A percentile compares a stretch with the other conserved stretches of the same genome.
These are phyloP conservation scores for Malaclemys terrapin DNA, from an alignment of 2,113 vertebrate species.

Conservation along the genomic window DNA sequence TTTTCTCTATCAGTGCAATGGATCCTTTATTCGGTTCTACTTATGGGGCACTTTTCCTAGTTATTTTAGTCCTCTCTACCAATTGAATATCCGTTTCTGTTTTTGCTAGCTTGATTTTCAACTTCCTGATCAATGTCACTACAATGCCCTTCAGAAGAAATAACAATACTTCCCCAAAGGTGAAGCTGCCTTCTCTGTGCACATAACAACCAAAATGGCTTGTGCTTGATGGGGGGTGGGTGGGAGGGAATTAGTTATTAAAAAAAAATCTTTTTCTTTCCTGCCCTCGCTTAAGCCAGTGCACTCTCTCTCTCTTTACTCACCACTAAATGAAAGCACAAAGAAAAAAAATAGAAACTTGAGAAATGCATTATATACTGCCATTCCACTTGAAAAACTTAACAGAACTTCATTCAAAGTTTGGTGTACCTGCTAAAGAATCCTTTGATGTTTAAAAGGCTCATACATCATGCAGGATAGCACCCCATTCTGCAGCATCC, in stretches of 20 bases:
- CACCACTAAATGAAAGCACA: constrained; percentile 23
- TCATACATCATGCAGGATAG: constrained; percentile 48
- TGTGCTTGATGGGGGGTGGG: constrained; percentile 1
- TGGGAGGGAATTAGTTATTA: neutral
- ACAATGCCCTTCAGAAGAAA: constrained; percentile 29
- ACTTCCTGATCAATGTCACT: constrained; percentile 34
- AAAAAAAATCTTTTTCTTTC: constrained; percentile 58
- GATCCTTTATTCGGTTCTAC: neutral
- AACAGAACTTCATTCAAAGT: constrained; percentile 47
- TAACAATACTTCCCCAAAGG: constrained; percentile 20
- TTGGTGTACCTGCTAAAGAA: constrained; percentile 27
- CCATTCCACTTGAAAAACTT: constrained; percentile 23
- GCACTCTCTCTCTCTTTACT: neutral
- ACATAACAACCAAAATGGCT: constrained; percentile 4
- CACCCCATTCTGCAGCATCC: constrained; percentile 10
- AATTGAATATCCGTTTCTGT: neutral
- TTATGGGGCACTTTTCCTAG: neutral
- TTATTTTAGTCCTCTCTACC: neutral
- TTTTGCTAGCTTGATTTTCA: constrained; percentile 16
- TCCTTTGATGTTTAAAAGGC: constrained; percentile 61
- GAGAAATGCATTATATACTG: constrained; percentile 32
- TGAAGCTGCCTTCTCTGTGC: constrained; percentile 47
- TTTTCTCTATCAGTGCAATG: neutral
- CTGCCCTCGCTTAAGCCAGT: constrained; percentile 25
- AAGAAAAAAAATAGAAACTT: constrained; percentile 37